Conservation (phyloP, 2,113 vertebrate species). For the Xenotilapia flavipinnis region DNA sequence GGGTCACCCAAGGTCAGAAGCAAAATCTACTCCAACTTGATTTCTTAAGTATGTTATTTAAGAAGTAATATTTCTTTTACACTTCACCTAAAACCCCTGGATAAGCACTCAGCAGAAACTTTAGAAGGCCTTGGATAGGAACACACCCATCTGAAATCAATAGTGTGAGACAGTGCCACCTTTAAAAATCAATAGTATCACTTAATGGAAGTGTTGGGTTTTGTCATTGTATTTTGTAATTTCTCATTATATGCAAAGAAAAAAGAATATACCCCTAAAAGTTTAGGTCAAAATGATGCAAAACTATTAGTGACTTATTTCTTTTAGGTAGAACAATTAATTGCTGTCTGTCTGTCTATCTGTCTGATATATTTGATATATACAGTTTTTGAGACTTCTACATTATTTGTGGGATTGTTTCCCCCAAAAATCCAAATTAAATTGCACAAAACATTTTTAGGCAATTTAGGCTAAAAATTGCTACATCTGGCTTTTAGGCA, state of each 20-base stretch:
- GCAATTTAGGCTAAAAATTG: neutral
- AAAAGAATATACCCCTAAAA: neutral
- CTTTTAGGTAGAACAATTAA: neutral
- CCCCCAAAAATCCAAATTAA: neutral
- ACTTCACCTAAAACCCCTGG: constrained; percentile 30
- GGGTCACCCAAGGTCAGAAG: neutral
- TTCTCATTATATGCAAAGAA: neutral
- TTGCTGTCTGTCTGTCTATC: neutral
- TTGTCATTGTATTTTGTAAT: neutral
- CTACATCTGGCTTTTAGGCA: neutral
- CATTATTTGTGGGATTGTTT: neutral
- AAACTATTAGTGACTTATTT: neutral
- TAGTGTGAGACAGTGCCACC: constrained; percentile 13
- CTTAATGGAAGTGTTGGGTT: constrained; percentile 15
- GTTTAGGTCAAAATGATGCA: neutral
- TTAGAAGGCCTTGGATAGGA: constrained; percentile 18
- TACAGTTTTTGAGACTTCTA: neutral
- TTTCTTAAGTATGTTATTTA: neutral
- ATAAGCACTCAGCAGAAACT: constrained; percentile 50
- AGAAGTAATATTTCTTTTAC: neutral
- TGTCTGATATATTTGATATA: neutral
- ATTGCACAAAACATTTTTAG: neutral
- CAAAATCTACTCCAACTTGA: neutral
- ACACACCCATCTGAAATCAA: constrained; percentile 24
- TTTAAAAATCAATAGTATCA: constrained; percentile 39